These are phyloP conservation scores for Anoplophora glabripennis DNA, from an alignment of 1,140 invertebrate genomes.

Conservation along the genomic window DNA sequence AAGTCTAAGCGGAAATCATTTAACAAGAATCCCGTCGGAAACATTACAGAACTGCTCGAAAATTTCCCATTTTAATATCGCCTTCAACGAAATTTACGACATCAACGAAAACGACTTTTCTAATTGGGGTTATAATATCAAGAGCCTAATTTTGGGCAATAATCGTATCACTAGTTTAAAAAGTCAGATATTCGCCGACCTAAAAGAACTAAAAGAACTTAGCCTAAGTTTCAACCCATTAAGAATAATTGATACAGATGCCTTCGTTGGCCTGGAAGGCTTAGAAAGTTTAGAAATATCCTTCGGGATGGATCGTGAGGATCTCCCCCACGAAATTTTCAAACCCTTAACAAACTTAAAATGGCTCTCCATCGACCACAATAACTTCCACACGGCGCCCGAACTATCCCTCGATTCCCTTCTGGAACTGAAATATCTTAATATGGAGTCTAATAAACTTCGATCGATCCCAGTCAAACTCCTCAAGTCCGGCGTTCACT, in stretches of 20 bases:
- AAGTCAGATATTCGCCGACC: conserved; percentile 66
- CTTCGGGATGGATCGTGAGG: conserved; percentile 75
- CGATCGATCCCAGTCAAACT: conserved; percentile 60
- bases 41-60: conserved; percentile 66
- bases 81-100: conserved; percentile 79
- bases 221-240: conserved; percentile 87
- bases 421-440: conserved; percentile 74
- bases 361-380: conserved; percentile 87
- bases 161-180: conserved; percentile 77
- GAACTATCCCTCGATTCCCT: conserved; percentile 59
- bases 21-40: conserved; percentile 67
- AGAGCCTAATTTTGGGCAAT: conserved; percentile 79
- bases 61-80: conserved; percentile 79
- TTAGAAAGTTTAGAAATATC: conserved; percentile 82
- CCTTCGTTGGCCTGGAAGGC: conserved; percentile 71
- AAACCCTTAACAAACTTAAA: conserved; percentile 68
- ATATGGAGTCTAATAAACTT: conserved; percentile 81
- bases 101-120: conserved; percentile 71
- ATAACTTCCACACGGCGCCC: conserved; percentile 72
- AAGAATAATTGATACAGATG: conserved; percentile 69
- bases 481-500: conserved; percentile 66
- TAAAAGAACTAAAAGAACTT: conserved; percentile 74
- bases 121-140: conserved; percentile 77
- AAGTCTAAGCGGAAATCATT: conserved; percentile 76
- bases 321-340: conserved; percentile 71